These are phyloP conservation scores for Pogonomyrmex barbatus DNA, from an alignment of 1,140 invertebrate species.

Conservation along the genomic window DNA sequence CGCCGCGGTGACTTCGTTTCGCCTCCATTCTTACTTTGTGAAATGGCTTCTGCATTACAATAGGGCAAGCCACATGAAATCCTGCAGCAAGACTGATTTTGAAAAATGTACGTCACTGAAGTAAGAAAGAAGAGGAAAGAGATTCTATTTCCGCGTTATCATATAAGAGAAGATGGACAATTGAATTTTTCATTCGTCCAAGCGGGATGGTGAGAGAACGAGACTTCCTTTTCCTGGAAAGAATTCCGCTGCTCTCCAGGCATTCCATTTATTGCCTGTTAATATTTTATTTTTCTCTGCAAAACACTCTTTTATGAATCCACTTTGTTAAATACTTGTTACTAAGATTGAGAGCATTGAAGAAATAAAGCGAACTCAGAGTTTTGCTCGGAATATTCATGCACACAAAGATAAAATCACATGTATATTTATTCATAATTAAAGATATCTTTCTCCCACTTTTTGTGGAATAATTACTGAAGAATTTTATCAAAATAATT, in stretches of 20 bases:
- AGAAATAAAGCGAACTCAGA: neutral
- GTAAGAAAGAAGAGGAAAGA: slow-evolving; percentile 20
- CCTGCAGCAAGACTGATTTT: slow-evolving; percentile 59
- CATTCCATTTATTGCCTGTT: slow-evolving; percentile 26
- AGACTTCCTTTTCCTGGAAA: slow-evolving; percentile 14
- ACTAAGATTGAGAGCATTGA: slow-evolving; percentile 27
- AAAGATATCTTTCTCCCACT: neutral
- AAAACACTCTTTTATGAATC: slow-evolving; percentile 25
- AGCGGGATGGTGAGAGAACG: slow-evolving; percentile 20
- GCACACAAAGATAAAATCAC: neutral
- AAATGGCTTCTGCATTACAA: slow-evolving; percentile 61
- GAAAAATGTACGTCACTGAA: slow-evolving; percentile 62
- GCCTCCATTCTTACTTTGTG: slow-evolving; percentile 45
- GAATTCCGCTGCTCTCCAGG: slow-evolving; percentile 12
- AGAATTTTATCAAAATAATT: neutral
- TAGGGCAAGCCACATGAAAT: slow-evolving; percentile 37
- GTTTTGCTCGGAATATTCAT: neutral
- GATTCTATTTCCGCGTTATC: slow-evolving; percentile 73
- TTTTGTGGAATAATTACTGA: slow-evolving; percentile 18
- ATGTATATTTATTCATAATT: slow-evolving; percentile 2
- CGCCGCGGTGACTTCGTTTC: slow-evolving; percentile 56
- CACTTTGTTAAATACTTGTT: slow-evolving; percentile 48
- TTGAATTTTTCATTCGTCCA: slow-evolving; percentile 78
- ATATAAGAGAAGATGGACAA: slow-evolving; percentile 76
- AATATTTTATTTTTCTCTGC: slow-evolving; percentile 38